Conservation (phyloP, 2,797 vertebrate species). For the Calcarius lapponicus region DNA sequence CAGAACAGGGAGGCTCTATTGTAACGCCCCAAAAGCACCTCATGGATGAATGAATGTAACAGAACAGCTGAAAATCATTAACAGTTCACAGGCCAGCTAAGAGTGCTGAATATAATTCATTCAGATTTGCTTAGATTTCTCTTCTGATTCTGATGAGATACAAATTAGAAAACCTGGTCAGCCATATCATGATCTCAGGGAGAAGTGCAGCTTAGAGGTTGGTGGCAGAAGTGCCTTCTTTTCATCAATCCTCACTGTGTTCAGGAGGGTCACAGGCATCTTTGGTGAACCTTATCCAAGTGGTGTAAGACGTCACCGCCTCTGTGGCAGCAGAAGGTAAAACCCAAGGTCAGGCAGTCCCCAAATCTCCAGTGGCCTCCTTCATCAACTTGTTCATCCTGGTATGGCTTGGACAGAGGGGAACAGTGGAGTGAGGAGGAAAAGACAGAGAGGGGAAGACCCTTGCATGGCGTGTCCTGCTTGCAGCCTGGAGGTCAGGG, state of each 20-base stretch:
- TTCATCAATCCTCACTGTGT: accelerated
- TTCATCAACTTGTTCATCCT: not conserved
- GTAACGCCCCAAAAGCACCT: not conserved
- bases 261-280: not conserved
- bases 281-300: not conserved
- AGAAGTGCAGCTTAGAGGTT: not conserved
- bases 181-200: not conserved
- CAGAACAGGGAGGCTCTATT: not conserved
- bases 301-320: not conserved
- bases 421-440: not conserved
- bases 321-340: not conserved
- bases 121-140: not conserved
- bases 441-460: not conserved
- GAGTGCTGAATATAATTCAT: not conserved
- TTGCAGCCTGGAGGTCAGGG: not conserved
- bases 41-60: not conserved
- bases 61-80: conserved; percentile 41
- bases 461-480: not conserved
- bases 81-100: not conserved
- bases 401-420: not conserved
- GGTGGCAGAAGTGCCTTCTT: not conserved
- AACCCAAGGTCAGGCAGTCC: not conserved
- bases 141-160: not conserved
- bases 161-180: not conserved
- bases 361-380: not conserved